Evolutionary conservation across 2,113 vertebrate genomes (phyloP), one percentile per base, ranked within the genome.

Genomic region (Chunga burmeisteri): DNA sequence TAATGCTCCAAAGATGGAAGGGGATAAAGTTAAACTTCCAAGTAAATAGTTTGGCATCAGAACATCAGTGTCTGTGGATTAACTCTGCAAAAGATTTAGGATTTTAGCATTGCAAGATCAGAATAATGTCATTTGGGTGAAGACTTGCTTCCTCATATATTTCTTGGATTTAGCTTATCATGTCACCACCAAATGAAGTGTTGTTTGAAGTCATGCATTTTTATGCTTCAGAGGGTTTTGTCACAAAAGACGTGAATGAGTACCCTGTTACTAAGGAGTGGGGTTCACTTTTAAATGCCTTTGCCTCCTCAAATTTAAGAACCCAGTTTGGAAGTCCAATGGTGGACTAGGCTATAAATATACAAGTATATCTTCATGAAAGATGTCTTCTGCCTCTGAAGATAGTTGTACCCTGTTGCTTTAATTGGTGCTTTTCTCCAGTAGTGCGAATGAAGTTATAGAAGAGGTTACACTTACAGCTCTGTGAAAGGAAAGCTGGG

Each of bases 231-330:
- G 22, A 65, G 16, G 3, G 14, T 65, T 90, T 86, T 65, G 17
- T 40, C 23, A 53, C 2, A 91, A 71, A 70, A 53, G 27, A 23
- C 0, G 0, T 61, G 44, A 87, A 82, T 2, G 4, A 58, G 9
- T 50, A 26, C 10, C 19, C 6, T 25, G 10, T 44, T 67, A 25
- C 7, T 36, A 34, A 42, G 5, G 1, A 0, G 1, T 20, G n/a
- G 6, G 3, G 5, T 15, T 87, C 50, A 42, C 63, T 55, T 1
- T 36, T 58, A 65, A 61, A 79, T 61, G 7, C 5, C 5, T 87
- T 79, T 81, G 7, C 8, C 8, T 83, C 20, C 36, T 42, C 11
- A 80, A 47, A 7, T 75, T 72, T 75, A 36, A 62, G 34, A 52
- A 6, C 15, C 8, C 14, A 15, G 7, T 73, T 67, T 70, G 23